Base-by-base conservation (phyloP, 2,888 invertebrate species). In the Eilema caniola region DNA sequence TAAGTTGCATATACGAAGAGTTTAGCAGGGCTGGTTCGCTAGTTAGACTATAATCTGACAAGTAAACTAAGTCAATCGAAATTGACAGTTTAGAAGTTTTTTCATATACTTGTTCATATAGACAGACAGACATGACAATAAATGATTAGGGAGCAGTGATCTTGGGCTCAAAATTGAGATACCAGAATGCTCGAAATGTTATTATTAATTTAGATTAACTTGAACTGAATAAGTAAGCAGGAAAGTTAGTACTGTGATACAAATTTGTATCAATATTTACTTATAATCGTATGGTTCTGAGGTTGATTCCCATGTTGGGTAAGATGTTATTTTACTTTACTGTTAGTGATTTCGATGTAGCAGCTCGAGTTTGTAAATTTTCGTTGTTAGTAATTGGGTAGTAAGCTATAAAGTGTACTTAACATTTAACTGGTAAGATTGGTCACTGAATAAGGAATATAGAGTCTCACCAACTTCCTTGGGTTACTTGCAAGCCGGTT, bases 131-230 rank as follows among this genome's bases (percentile, higher is more conserved):
- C 24, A 33, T 53, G 53, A 67, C 53, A 67, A 33, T 67, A 33
- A 67, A 53, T 67, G 62, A 67, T 62, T 33, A 67, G 23, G 62
- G 53, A 56, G 24, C 23, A 12, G 20, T 28, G n/a, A n/a, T n/a
- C n/a, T 23, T 31, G 31, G 20, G 24, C 24, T 56, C 31, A 62
- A 61, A 62, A 53, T 28, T 53, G 23, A 67, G 67, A 62, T 67
- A 62, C 24, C 31, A 11, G 16, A 60, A 16, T 62, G 33, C 16
- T 33, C 10, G 16, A 28, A 62, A 47, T 56, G n/a, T 14, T 47
- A 60, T 28, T 67, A 28, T 41, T 11, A 37, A 57, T 57, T 63
- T 47, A 47, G 47, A 28, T 28, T 25, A 11, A 28, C 63, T 28
- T 47, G 7, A 11, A 1, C 37, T 41, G 37, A 24, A 16, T 37